Evolutionary conservation across 2,888 invertebrate species (phyloP).

Genomic region (Agriopis leucophaearia): DNA sequence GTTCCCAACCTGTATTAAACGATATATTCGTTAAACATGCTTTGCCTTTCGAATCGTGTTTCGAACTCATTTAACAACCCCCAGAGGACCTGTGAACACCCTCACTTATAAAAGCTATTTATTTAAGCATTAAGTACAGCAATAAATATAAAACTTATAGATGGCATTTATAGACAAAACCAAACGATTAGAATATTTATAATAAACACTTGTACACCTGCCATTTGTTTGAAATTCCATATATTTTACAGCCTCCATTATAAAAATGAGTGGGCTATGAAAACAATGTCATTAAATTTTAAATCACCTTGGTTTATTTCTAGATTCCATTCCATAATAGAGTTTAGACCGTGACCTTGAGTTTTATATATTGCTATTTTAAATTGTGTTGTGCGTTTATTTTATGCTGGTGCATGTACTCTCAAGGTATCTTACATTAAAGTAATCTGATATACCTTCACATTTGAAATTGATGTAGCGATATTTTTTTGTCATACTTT

Average conservation of each 20-base stretch:
- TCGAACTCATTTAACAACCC: no score
- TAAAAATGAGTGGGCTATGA: not conserved
- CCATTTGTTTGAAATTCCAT: not conserved
- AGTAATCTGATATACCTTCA: not conserved
- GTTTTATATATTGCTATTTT: slow-evolving; percentile 6
- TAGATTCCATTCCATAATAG: slow-evolving; percentile 11
- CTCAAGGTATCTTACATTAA: not conserved
- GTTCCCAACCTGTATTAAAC: no score
- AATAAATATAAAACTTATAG: not conserved
- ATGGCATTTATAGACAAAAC: not conserved
- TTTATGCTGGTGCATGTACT: not conserved
- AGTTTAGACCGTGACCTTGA: slow-evolving; percentile 11
- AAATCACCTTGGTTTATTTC: slow-evolving; percentile 16
- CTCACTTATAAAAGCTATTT: no score
- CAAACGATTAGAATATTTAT: not conserved
- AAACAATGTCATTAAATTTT: slow-evolving; percentile 4
- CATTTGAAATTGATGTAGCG: no score
- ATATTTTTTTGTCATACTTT: no score
- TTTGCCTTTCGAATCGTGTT: no score
- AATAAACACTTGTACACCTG: no score
- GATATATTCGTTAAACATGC: no score
- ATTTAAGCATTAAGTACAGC: not conserved
- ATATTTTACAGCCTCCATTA: not conserved
- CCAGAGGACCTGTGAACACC: no score
- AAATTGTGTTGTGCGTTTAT: not conserved